Evolutionary conservation across 2,113 vertebrate species (phyloP), one percentile per base, ranked within the genome.

Genomic region (Rhadina sibilatrix): DNA sequence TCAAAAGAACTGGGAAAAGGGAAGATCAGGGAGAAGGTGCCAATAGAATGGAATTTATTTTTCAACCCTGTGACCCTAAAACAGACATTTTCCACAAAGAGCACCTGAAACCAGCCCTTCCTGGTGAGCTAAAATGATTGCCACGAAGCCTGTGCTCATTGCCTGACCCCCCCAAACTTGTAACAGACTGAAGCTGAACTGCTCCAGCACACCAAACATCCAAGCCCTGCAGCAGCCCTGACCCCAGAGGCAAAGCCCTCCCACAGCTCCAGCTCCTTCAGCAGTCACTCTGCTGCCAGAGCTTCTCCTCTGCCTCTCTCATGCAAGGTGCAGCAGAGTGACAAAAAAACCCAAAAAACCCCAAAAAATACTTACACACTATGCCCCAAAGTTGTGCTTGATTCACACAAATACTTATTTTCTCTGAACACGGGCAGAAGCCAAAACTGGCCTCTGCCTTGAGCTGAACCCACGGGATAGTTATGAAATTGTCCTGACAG

Each of bases 101-200:
- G 27, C 33, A 66, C 35, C n/a, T 53, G 50, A 78, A 59, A 14
- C 22, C 56, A 89, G 66, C n/a, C 52, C 21, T 65, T 77, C 38
- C 46, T 65, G 28, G 24, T 25, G 38, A 71, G 10, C 33, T 85
- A 1, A 37, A 76, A 38, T 7, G 14, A 64, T 38, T 54, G 24
- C 47, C 75, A 40, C 6, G 30, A 89, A 54, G 47, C 16, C 60
- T 44, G 50, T 3, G 2, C 40, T 83, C 7, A 0, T 14, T 82
- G 63, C 33, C 52, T 1, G 6, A 2, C 20, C 5, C 35, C 35
- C 27, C 22, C 0, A 0, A 46, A 27, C 18, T 27, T 12, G 18
- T 27, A 38, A 63, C 60, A 74, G 30, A 38, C 72, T 10, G 47
- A 74, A 46, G 52, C 52, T 70, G 54, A 74, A 22, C 44, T 78